A percentile compares a stretch with the other conserved stretches of the same genome.
These are phyloP conservation scores for Drosophila nannoptera DNA, from an alignment of 1,140 invertebrate genomes.

Conservation along the genomic window DNA sequence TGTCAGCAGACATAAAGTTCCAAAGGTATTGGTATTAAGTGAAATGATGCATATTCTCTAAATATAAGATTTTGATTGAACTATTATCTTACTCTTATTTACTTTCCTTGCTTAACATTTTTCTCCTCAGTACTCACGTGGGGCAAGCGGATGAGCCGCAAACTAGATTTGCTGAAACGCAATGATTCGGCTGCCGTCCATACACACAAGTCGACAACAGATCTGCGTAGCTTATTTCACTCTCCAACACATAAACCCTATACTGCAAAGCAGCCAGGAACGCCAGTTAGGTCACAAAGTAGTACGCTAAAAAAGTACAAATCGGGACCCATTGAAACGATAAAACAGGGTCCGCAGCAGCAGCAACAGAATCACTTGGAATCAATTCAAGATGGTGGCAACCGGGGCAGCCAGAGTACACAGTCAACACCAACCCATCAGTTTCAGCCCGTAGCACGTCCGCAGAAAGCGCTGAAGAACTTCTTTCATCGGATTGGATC, in stretches of 20 bases:
- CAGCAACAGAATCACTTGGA: slow-evolving; percentile 34
- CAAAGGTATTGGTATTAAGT: slow-evolving; percentile 66
- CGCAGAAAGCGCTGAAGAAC: slow-evolving; percentile 83
- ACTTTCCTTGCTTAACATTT: not conserved
- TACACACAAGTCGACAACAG: slow-evolving; percentile 80
- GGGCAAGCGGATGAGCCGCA: slow-evolving; percentile 88
- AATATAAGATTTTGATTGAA: slow-evolving; percentile 57
- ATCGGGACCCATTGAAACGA: slow-evolving; percentile 70
- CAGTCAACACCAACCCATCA: slow-evolving; percentile 60
- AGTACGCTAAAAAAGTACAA: slow-evolving; percentile 73
- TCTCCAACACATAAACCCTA: slow-evolving; percentile 68
- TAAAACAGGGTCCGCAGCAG: slow-evolving; percentile 56
- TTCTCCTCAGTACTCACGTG: slow-evolving; percentile 85
- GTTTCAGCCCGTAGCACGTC: slow-evolving; percentile 55
- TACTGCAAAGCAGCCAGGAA: slow-evolving; percentile 38
- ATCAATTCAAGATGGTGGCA: slow-evolving; percentile 19
- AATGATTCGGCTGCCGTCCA: slow-evolving; percentile 79
- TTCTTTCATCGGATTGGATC: slow-evolving; percentile 88
- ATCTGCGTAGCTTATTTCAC: slow-evolving; percentile 72
- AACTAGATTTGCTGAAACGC: slow-evolving; percentile 87
- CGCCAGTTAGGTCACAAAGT: slow-evolving; percentile 50
- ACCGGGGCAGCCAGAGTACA: slow-evolving; percentile 59
- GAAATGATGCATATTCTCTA: slow-evolving; percentile 67
- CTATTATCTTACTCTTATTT: slow-evolving; percentile 4
- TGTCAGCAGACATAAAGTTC: slow-evolving; percentile 20